Conservation (phyloP, 2,888 invertebrate genomes). For the Perizoma affinitatum region DNA sequence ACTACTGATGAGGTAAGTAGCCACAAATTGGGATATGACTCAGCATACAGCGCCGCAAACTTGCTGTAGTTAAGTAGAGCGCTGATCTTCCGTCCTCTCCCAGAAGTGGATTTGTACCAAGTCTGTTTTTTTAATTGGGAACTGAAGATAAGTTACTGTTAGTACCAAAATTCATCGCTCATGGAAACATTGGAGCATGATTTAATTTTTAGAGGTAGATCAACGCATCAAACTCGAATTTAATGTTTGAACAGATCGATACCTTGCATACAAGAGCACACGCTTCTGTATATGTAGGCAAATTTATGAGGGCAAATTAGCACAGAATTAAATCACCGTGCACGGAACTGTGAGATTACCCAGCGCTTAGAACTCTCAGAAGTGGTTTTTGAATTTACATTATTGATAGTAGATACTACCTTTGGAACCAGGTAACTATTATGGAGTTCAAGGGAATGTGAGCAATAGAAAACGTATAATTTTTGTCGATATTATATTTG, state of each 20-base stretch:
- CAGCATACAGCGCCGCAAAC: no score
- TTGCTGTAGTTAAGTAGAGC: no score
- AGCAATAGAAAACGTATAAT: no score
- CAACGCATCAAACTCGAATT: no score
- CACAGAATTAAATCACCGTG: slow-evolving; percentile 46
- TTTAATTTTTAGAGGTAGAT: background rate
- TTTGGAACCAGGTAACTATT: slow-evolving; percentile 9
- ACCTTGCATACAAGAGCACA: slow-evolving; percentile 3
- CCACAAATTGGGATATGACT: no score
- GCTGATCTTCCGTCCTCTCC: no score
- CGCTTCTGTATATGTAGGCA: slow-evolving; percentile 31
- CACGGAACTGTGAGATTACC: slow-evolving; percentile 40
- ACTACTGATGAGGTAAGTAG: no score
- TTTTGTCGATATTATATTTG: no score
- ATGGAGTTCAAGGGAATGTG: background rate
- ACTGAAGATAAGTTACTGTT: no score
- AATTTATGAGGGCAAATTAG: slow-evolving; percentile 50
- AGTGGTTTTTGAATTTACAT: slow-evolving; percentile 49
- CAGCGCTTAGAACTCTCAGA: slow-evolving; percentile 39
- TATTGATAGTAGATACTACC: slow-evolving; percentile 29
- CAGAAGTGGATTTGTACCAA: no score
- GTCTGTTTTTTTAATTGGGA: no score
- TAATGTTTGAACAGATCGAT: slow-evolving; percentile 13
- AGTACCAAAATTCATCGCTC: no score
- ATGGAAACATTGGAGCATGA: background rate